A percentile compares a stretch with the other conserved stretches of the same genome.
These are phyloP conservation scores for Seriola rivoliana DNA, from an alignment of 2,113 vertebrate genomes.

Conservation along the genomic window DNA sequence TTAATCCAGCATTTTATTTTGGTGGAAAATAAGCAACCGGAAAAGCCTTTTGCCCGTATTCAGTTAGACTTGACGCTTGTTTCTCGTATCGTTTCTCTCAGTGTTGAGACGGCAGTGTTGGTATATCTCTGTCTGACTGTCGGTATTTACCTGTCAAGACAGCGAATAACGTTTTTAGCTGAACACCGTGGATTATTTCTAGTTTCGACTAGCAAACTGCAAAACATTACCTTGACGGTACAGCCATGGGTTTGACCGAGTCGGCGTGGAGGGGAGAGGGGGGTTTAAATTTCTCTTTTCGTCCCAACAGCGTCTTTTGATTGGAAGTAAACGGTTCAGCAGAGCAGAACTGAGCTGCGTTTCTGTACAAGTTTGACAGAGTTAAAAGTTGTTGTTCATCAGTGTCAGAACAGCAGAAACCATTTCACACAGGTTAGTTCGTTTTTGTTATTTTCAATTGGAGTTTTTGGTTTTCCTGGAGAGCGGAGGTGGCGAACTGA, in stretches of 20 bases:
- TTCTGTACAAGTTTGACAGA: background rate
- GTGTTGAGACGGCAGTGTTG: background rate
- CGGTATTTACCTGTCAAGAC: slow-evolving; percentile 52
- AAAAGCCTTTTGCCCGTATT: background rate
- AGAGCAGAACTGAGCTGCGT: slow-evolving; percentile 8
- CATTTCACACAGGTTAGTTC: background rate
- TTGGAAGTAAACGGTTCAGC: slow-evolving; percentile 52
- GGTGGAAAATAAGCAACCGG: slow-evolving; percentile 26
- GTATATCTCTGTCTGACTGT: background rate
- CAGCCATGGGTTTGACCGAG: slow-evolving; percentile 63
- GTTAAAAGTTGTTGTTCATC: background rate
- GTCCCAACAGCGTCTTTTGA: slow-evolving; percentile 60
- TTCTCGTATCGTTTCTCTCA: background rate
- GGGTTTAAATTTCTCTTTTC: slow-evolving; percentile 76
- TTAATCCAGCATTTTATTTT: slow-evolving; percentile 37
- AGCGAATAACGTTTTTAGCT: slow-evolving; percentile 7
- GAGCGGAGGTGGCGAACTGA: slow-evolving; percentile 56
- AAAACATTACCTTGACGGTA: background rate
- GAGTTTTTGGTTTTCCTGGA: slow-evolving; percentile 17
- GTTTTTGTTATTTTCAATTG: background rate
- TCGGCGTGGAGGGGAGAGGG: slow-evolving; percentile 63
- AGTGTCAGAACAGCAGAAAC: background rate
- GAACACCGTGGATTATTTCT: slow-evolving; percentile 15
- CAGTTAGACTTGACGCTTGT: background rate
- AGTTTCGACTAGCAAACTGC: background rate